These are phyloP conservation scores for Phoeniculus purpureus DNA, from an alignment of 2,797 vertebrate genomes.

Conservation along the genomic window DNA sequence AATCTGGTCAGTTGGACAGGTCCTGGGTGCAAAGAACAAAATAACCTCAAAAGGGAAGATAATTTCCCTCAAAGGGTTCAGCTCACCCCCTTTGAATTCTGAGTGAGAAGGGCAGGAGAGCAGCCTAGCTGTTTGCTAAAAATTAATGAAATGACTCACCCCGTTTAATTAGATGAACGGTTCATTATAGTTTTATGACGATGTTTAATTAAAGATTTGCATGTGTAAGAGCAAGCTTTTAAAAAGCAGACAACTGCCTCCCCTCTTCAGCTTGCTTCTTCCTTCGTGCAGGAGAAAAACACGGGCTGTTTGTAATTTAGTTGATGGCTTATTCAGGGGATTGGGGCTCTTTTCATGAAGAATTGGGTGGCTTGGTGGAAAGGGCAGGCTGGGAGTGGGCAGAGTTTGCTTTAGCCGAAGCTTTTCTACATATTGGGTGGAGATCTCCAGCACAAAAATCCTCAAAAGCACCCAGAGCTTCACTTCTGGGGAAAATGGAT, in stretches of 20 bases:
- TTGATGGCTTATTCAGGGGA: neutral
- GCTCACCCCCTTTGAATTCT: constrained; percentile 55
- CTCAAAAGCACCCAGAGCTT: neutral
- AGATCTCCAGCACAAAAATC: neutral
- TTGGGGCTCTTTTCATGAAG: neutral
- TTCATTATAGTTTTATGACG: constrained; percentile 69
- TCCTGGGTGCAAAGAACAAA: neutral
- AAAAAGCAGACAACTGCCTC: constrained; percentile 38
- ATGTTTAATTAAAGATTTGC: constrained; percentile 75
- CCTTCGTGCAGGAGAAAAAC: neutral
- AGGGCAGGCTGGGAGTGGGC: neutral
- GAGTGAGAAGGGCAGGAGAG: constrained; percentile 28
- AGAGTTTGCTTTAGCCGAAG: neutral
- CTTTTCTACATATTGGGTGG: accelerated
- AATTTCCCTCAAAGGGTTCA: constrained; percentile 52
- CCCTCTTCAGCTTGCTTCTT: neutral
- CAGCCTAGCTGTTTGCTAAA: constrained; percentile 61
- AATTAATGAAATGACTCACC: constrained; percentile 74
- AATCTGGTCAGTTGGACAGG: neutral
- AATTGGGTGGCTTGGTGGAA: neutral
- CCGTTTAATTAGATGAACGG: constrained; percentile 72
- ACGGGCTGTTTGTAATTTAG: neutral
- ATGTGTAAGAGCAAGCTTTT: constrained; percentile 62
- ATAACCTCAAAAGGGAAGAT: neutral
- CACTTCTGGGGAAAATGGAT: accelerated